These are phyloP conservation scores for Dinocampus coccinellae DNA, from an alignment of 2,888 invertebrate genomes.

Conservation along the genomic window DNA sequence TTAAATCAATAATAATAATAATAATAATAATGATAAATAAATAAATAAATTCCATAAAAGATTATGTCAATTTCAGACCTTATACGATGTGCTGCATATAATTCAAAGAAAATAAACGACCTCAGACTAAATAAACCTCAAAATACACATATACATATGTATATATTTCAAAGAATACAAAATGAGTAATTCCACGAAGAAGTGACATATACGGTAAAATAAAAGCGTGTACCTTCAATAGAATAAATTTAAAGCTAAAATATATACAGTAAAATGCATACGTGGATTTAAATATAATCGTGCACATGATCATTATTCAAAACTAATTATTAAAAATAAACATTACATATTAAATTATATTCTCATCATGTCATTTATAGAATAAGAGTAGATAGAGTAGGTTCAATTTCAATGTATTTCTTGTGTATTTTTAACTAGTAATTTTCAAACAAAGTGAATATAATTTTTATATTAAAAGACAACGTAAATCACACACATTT, in stretches of 20 bases:
- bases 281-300: conserved; percentile 31
- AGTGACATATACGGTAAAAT: neutral
- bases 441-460: neutral
- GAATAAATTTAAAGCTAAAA: neutral
- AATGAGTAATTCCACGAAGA: neutral
- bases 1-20: neutral
- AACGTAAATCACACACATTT: neutral
- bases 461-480: conserved; percentile 1
- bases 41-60: no score
- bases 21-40: no score
- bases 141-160: neutral
- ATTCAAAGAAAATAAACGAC: neutral
- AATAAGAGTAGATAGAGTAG: no score
- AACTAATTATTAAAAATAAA: no score
- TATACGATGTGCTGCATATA: neutral
- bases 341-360: no score
- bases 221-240: neutral
- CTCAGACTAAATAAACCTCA: neutral
- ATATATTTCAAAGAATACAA: neutral
- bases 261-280: no score
- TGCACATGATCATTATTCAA: no score
- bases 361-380: no score
- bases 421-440: no score
- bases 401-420: neutral
- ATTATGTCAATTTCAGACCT: neutral